These are phyloP conservation scores for Rhipidura dahli DNA, from an alignment of 2,113 vertebrate species.

Conservation along the genomic window DNA sequence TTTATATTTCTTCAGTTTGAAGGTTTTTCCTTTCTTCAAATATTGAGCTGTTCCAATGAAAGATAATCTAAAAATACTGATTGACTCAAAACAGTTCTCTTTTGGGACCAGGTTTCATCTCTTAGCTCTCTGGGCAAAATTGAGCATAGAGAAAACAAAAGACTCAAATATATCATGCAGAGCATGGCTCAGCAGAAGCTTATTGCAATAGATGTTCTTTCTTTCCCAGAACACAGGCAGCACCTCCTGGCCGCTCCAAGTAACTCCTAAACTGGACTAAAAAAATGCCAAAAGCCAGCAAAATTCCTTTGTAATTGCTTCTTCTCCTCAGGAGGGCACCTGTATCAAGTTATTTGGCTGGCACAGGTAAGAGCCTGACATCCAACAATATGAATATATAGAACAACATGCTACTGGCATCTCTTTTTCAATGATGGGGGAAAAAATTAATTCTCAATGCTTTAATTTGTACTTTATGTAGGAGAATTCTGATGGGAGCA, in stretches of 20 bases:
- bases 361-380: not conserved
- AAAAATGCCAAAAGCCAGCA: not conserved
- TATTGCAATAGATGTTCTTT: not conserved
- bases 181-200: not conserved
- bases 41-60: not conserved
- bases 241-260: not conserved
- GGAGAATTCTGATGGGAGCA: not conserved
- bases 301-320: not conserved
- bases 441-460: not conserved
- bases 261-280: not conserved
- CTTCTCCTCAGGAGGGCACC: not conserved
- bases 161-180: not conserved
- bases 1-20: not conserved
- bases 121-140: not conserved
- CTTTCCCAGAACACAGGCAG: not conserved
- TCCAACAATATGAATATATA: not conserved
- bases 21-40: not conserved
- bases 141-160: not conserved
- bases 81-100: not conserved
- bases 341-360: not conserved
- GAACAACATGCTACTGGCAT: not conserved
- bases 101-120: not conserved
- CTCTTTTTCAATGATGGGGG: not conserved
- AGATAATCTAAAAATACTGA: not conserved
- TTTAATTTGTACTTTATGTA: not conserved